Percentiles rank a stretch among this genome's conserved stretches.
Evolutionary conservation across 2,113 vertebrate genomes (phyloP).

Genomic region (Clarias batrachus): DNA sequence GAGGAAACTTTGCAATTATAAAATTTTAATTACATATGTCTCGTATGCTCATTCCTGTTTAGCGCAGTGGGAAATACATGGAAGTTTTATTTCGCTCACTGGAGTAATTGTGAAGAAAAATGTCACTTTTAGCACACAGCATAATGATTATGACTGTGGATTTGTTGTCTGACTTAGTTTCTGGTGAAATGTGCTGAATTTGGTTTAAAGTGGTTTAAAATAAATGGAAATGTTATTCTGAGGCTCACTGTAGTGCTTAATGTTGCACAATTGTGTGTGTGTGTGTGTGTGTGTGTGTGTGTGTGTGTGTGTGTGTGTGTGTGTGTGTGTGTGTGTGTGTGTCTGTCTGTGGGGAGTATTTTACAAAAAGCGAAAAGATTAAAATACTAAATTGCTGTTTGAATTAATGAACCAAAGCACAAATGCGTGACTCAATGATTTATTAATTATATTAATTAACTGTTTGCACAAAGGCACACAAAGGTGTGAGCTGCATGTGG

Average conservation of each 20-base stretch:
- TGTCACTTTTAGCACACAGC: not conserved
- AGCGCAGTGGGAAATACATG: not conserved
- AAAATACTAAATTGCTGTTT: not conserved
- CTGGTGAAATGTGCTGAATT: not conserved
- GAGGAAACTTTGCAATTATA: not conserved
- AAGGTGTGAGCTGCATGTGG: slow-evolving; percentile 73
- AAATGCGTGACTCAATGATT: not conserved
- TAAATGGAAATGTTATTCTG: not conserved
- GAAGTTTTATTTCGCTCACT: not conserved
- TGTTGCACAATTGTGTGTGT: not conserved
- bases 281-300: not conserved
- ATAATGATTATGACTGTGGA: not conserved
- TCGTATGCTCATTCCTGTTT: not conserved
- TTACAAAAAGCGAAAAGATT: not conserved
- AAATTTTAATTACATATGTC: not conserved
- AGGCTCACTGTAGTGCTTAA: not conserved
- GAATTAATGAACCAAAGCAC: not conserved
- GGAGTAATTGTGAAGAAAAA: not conserved
- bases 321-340: not conserved
- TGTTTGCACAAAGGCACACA: slow-evolving; percentile 61
- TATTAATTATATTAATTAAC: not conserved
- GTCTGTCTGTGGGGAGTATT: not conserved
- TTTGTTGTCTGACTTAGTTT: not conserved
- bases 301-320: not conserved
- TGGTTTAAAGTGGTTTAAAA: not conserved